phyloP scores from a whole-genome alignment of 2,888 invertebrate species.

The Stenodera caucasica region DNA sequence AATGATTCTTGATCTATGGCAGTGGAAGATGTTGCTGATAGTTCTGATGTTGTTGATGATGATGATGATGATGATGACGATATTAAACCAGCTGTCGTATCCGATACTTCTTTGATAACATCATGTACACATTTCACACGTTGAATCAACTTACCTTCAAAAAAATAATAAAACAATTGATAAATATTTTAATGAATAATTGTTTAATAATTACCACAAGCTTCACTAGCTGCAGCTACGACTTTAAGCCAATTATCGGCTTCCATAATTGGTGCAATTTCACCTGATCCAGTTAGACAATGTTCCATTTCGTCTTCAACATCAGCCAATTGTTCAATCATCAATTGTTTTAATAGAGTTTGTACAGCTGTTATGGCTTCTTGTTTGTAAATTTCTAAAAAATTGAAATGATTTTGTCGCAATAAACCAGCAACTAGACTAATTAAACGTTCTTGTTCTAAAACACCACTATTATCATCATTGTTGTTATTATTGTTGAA shows the following conservation, averaged over 20 bases:
- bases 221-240: conserved; percentile 50
- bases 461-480: conserved; percentile 61
- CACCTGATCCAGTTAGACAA: conserved; percentile 59
- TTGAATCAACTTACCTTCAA: conserved; percentile 63
- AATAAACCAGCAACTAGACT: conserved; percentile 80
- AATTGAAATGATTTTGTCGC: conserved; percentile 82
- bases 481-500: conserved; percentile 37
- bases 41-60: conserved; percentile 43
- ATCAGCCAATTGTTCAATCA: conserved; percentile 75
- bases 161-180: no score
- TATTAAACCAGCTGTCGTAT: conserved; percentile 62
- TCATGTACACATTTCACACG: conserved; percentile 75
- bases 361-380: conserved; percentile 89
- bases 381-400: conserved; percentile 82
- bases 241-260: conserved; percentile 53
- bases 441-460: conserved; percentile 75
- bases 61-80: conserved; percentile 43
- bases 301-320: conserved; percentile 60
- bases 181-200: conserved; percentile 3
- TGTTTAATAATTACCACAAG: conserved; percentile 43
- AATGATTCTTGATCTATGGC: conserved; percentile 64
- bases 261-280: conserved; percentile 52
- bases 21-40: no score
- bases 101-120: conserved; percentile 76
- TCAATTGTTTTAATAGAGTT: conserved; percentile 84